These are phyloP conservation scores for Melanostigma gelatinosum DNA, from an alignment of 2,113 vertebrate species.

Conservation along the genomic window DNA sequence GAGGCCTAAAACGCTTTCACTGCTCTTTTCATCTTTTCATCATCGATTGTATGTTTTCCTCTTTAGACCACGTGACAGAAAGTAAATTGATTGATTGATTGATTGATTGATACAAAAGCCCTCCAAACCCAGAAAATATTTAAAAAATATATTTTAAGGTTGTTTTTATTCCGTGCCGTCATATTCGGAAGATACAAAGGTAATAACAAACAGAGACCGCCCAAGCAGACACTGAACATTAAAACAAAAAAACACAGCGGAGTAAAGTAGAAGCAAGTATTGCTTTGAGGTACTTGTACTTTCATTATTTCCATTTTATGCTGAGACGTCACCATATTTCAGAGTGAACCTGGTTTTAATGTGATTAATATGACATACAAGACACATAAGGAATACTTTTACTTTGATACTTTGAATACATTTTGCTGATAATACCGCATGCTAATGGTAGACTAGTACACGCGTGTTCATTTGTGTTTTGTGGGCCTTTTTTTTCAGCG, in stretches of 20 bases:
- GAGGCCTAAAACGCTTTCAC: slow-evolving; percentile 38
- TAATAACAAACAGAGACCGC: background rate
- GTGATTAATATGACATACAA: background rate
- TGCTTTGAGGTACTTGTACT: background rate
- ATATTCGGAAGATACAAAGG: background rate
- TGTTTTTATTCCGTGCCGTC: background rate
- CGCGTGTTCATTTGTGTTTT: background rate
- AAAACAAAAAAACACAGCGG: background rate
- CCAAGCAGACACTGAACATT: background rate
- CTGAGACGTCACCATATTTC: background rate
- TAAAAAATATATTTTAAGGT: background rate
- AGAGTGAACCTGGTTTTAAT: background rate
- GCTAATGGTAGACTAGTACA: background rate
- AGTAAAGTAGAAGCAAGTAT: background rate
- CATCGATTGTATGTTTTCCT: background rate
- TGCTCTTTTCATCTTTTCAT: slow-evolving; percentile 18
- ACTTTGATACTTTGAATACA: background rate
- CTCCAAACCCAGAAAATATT: background rate
- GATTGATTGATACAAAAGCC: background rate
- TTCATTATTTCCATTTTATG: background rate
- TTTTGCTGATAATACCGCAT: background rate
- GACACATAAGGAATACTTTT: background rate
- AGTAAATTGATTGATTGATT: background rate
- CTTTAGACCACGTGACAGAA: background rate
- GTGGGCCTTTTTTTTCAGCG: background rate